A percentile compares a stretch with the other conserved stretches of the same genome.
Evolutionary conservation across 1,140 invertebrate species (phyloP).

Genomic region (Himalopsyche phryganea): DNA sequence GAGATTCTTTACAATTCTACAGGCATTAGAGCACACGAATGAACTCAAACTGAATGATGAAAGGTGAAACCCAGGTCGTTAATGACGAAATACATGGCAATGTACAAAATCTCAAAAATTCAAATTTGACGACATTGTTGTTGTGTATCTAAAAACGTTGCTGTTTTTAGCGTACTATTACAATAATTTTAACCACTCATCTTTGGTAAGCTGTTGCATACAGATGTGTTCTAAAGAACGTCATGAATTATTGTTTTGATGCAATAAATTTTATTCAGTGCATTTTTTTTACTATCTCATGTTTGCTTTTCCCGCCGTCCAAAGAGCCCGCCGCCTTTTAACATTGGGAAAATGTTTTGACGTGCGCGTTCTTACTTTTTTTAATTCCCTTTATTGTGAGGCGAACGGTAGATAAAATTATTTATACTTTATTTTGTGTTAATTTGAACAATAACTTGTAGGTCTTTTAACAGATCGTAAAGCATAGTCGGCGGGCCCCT

Average conservation of each 20-base stretch:
- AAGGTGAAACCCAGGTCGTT: too few species aligned
- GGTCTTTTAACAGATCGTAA: slow-evolving; percentile 57
- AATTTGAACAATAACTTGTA: slow-evolving; percentile 53
- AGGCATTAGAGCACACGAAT: too few species aligned
- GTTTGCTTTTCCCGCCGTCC: slow-evolving; percentile 4
- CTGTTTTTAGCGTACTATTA: too few species aligned
- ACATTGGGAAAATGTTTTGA: slow-evolving; percentile 19
- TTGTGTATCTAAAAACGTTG: slow-evolving; percentile 4
- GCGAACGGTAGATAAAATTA: slow-evolving; percentile 4
- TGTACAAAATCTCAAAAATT: too few species aligned
- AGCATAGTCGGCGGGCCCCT: slow-evolving; percentile 38
- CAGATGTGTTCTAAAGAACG: too few species aligned
- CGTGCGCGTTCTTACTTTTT: slow-evolving; percentile 15
- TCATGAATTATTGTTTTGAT: too few species aligned
- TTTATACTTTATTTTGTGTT: slow-evolving; percentile 52
- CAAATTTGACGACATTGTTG: slow-evolving; percentile 9
- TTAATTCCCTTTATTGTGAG: slow-evolving; percentile 2
- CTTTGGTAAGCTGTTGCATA: too few species aligned
- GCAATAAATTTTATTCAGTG: too few species aligned
- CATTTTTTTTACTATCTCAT: neutral
- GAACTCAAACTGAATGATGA: too few species aligned
- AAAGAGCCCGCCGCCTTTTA: slow-evolving; percentile 23
- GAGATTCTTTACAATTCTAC: too few species aligned
- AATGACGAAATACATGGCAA: too few species aligned
- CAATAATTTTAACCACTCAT: too few species aligned